Evolutionary conservation across 1,140 invertebrate genomes (phyloP), one percentile per base, ranked within the genome.

Genomic region (Gonioctena quinquepunctata): DNA sequence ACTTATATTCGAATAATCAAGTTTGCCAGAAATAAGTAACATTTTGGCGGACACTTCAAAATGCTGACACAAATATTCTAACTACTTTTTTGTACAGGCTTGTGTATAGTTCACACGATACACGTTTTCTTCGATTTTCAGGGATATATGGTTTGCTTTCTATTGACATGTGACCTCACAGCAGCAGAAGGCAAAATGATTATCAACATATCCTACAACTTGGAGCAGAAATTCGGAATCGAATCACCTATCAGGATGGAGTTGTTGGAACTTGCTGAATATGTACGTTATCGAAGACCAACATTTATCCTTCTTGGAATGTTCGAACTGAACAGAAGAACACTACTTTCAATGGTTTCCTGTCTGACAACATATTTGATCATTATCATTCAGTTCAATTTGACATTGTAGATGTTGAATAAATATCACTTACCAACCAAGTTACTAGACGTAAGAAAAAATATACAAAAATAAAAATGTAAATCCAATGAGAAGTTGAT

Each of bases 341-440:
- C 22, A 1, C 19, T 48, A 13, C 21, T 63, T n/a, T 22, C 28
- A 3, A 19, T 63, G 5, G 4, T 63, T 1, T 49, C 61, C 11
- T 42, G n/a, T 50, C 7, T 48, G n/a, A 63, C 33, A 3, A 63
- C 28, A 6, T 63, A 63, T 22, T 22, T 49, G 42, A 63, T 63
- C 7, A 13, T 63, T 7, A 28, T 63, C 16, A 63, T 63, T 23
- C 61, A 63, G 49, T 63, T 63, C 11, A 63, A 63, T 63, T 19
- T 21, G 19, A 21, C 18, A 4, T 63, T 42, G 11, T 42, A n/a
- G n/a, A n/a, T n/a, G n/a, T n/a, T n/a, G n/a, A n/a, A n/a, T n/a
- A n/a, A n/a, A n/a, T n/a, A n/a, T n/a, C n/a, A n/a, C n/a, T n/a
- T n/a, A n/a, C n/a, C n/a, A n/a, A n/a, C n/a, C n/a, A n/a, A n/a